These are phyloP conservation scores for Callaeas wilsoni DNA, from an alignment of 2,113 vertebrate species.

Conservation along the genomic window DNA sequence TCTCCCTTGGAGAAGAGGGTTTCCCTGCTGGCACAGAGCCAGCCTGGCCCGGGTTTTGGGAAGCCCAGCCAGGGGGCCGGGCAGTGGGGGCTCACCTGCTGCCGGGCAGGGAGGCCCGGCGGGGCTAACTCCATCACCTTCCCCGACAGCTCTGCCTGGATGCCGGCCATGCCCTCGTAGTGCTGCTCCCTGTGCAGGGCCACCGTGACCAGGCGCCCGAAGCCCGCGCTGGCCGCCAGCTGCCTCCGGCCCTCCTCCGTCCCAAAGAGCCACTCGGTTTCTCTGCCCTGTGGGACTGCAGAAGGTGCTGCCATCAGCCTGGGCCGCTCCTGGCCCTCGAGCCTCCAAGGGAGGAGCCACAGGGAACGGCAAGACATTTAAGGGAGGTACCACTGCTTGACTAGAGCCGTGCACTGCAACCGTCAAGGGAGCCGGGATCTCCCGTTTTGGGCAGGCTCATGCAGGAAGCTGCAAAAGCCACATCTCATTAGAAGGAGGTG, in stretches of 20 bases:
- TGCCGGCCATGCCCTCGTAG: conserved; percentile 86
- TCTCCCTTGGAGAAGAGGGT: background rate
- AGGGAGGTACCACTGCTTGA: background rate
- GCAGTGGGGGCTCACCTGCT: conserved; percentile 76
- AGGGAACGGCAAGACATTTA: background rate
- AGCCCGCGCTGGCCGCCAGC: conserved; percentile 83
- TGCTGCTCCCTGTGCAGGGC: conserved; percentile 90
- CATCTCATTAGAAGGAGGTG: fast-evolving
- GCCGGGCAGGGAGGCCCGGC: conserved; percentile 79
- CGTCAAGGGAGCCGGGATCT: background rate
- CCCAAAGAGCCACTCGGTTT: conserved; percentile 94
- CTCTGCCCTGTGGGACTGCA: conserved; percentile 91
- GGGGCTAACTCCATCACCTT: conserved; percentile 95
- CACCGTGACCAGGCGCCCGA: conserved; percentile 83
- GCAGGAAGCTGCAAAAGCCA: background rate
- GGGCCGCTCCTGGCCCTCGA: fast-evolving
- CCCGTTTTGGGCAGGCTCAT: background rate
- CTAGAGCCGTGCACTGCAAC: fast-evolving
- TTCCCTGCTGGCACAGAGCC: background rate
- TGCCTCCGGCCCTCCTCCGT: conserved; percentile 86
- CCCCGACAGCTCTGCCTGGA: conserved; percentile 88
- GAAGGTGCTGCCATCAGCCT: background rate
- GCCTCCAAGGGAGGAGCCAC: background rate
- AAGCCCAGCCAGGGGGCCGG: fast-evolving
- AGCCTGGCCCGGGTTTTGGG: background rate